Base-by-base conservation (phyloP, 2,888 invertebrate species). In the Drosophila birchii region DNA sequence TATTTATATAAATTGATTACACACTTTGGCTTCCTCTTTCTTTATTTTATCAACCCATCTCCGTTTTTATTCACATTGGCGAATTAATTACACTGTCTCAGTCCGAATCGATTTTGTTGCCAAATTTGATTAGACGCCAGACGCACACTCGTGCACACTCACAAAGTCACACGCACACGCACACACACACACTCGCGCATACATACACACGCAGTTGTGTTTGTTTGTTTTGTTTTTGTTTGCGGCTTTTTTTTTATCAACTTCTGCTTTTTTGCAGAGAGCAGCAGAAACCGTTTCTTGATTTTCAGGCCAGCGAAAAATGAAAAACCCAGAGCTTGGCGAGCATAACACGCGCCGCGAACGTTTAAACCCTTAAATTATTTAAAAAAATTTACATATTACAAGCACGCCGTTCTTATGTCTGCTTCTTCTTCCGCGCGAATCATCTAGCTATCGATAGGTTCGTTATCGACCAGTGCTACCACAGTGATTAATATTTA, bases 161-260 rank as follows among this genome's bases (percentile, higher is more conserved):
- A 53, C 43, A 23, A 51, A 63, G 45, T 16, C 23, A 53, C 49
- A 45, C n/a, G 47, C 23, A 53, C 49, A 45, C n/a, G 47, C 26
- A 26, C 26, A 26, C 23, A 23, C 18, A 23, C 38, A 36, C 36
- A 56, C 18, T 20, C 14, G 11, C 39, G 45, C 64, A 70, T 41
- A 44, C 51, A 34, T 8, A 70, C 49, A 41, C 71, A 69, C 69
- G 56, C 69, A 41, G 47, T 41, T 34, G 68, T 75, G 68, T 88
- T 80, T 86, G 68, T 88, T 80, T 86, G 87, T 84, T 88, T 84
- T 84, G 89, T 84, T 88, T 88, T 86, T 82, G 88, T 82, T 84
- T 76, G 83, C 89, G 83, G 83, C 82, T 57, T 84, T 84, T 86
- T 79, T 77, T 71, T 76, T 66, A 64, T 78, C 72, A 79, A 63